phyloP scores from a whole-genome alignment of 1,140 invertebrate genomes.

The Mactra quadrangularis region DNA sequence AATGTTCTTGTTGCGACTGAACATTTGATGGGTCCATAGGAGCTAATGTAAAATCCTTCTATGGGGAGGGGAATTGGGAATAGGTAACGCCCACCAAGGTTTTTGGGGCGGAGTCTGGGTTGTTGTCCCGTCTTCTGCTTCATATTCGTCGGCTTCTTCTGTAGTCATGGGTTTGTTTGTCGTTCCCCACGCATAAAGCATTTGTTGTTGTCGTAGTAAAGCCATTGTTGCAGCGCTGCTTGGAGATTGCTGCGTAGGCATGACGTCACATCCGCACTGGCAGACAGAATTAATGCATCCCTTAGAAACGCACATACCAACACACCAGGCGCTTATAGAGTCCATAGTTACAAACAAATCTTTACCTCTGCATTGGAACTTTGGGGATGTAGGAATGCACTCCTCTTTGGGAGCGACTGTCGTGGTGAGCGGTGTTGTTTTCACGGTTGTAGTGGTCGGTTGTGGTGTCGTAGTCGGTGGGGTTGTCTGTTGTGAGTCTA shows the following conservation, averaged over 20 bases:
- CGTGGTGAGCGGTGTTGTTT: background rate
- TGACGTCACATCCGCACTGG: slow-evolving; percentile 25
- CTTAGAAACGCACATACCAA: slow-evolving; percentile 25
- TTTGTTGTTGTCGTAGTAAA: background rate
- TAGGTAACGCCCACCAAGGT: background rate
- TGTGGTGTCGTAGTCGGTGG: no score
- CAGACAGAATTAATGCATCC: slow-evolving; percentile 33
- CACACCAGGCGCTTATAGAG: slow-evolving; percentile 40
- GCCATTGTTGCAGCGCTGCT: no score
- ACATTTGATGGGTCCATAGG: slow-evolving; percentile 15
- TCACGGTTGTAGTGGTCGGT: slow-evolving; percentile 13
- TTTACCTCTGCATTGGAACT: slow-evolving; percentile 40
- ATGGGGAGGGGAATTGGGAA: slow-evolving; percentile 9
- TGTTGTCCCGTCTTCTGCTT: slow-evolving; percentile 27
- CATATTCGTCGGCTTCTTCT: slow-evolving; percentile 49
- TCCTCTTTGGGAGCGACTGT: background rate
- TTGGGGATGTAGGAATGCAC: slow-evolving; percentile 23
- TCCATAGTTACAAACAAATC: slow-evolving; percentile 39
- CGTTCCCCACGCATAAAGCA: background rate
- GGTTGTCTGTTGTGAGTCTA: background rate
- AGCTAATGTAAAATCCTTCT: slow-evolving; percentile 13
- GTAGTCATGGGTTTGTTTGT: slow-evolving; percentile 22
- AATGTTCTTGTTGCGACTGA: background rate
- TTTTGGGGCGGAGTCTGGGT: background rate
- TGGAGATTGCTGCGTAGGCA: background rate